A percentile compares a stretch with the other conserved stretches of the same genome.
phyloP scores from a whole-genome alignment of 2,888 invertebrate genomes.

The Napeogenes inachia region DNA sequence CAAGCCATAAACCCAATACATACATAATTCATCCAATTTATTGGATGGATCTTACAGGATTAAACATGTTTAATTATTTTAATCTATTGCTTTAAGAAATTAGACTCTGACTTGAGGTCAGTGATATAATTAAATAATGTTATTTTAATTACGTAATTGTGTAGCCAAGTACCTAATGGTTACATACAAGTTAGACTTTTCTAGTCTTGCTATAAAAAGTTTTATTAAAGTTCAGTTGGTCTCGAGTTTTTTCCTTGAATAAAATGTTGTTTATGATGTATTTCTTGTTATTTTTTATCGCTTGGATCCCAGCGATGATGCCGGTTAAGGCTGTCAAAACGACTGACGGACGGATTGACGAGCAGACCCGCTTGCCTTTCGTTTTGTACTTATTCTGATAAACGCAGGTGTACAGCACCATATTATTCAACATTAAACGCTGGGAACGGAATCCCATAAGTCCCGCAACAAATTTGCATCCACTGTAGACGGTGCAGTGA shows the following conservation, averaged over 20 bases:
- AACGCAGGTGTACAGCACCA: constrained; percentile 61
- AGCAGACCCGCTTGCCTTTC: constrained; percentile 53
- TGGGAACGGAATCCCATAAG: constrained; percentile 31
- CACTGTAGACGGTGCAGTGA: no score
- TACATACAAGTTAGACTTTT: neutral
- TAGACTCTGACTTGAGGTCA: no score
- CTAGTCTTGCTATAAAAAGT: neutral
- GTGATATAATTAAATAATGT: no score
- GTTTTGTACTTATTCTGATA: constrained; percentile 62
- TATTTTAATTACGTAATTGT: neutral
- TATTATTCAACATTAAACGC: constrained; percentile 48
- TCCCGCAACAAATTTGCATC: constrained; percentile 18
- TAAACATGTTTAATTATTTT: constrained; percentile 41
- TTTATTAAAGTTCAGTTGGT: constrained; percentile 10
- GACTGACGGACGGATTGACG: constrained; percentile 74
- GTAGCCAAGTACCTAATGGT: no score
- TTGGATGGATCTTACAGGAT: constrained; percentile 49
- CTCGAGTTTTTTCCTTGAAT: constrained; percentile 24
- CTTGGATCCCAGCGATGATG: constrained; percentile 56
- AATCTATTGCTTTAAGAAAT: constrained; percentile 28
- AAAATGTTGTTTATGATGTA: constrained; percentile 34
- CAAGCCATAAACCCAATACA: constrained; percentile 42
- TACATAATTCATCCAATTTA: constrained; percentile 51
- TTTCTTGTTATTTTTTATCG: constrained; percentile 49
- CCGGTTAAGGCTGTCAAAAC: constrained; percentile 74